Evolutionary conservation across 2,797 vertebrate genomes (phyloP).

Genomic region (Micromesistius poutassou): DNA sequence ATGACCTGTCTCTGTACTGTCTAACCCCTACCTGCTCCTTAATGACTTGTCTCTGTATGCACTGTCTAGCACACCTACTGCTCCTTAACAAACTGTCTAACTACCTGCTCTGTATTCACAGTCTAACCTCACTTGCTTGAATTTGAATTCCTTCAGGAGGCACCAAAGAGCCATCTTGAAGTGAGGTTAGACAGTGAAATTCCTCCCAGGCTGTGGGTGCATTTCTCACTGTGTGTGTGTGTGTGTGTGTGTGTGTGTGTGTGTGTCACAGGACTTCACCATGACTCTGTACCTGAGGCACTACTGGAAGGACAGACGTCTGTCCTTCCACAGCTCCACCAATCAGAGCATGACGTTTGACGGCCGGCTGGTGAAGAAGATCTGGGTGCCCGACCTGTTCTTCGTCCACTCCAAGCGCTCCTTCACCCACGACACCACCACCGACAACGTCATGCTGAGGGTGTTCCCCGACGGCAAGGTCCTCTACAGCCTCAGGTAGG

Average conservation of each 20-base stretch:
- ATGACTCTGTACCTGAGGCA: conserved; percentile 91
- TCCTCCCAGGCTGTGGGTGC: not conserved
- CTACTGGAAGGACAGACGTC: conserved; percentile 89
- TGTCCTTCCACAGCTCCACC: conserved; percentile 86
- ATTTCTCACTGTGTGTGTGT: not conserved
- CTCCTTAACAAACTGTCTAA: not conserved
- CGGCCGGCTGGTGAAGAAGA: conserved; percentile 88
- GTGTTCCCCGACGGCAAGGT: conserved; percentile 90
- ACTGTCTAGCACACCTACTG: too few species aligned
- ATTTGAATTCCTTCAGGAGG: not conserved
- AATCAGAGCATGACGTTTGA: conserved; percentile 96
- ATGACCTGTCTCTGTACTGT: not conserved
- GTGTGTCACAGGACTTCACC: conserved; percentile 82
- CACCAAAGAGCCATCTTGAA: too few species aligned
- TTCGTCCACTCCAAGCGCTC: conserved; percentile 93
- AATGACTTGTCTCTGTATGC: not conserved
- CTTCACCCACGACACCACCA: conserved; percentile 92
- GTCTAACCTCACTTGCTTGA: not conserved
- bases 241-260: not conserved
- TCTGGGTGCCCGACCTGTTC: conserved; percentile 94
- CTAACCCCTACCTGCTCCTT: not conserved
- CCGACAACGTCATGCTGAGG: conserved; percentile 89
- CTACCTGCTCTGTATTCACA: not conserved
- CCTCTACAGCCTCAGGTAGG: conserved; percentile 89
- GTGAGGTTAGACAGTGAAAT: too few species aligned